Base-by-base conservation (phyloP, 2,888 invertebrate genomes). In the Troilus luridus region DNA sequence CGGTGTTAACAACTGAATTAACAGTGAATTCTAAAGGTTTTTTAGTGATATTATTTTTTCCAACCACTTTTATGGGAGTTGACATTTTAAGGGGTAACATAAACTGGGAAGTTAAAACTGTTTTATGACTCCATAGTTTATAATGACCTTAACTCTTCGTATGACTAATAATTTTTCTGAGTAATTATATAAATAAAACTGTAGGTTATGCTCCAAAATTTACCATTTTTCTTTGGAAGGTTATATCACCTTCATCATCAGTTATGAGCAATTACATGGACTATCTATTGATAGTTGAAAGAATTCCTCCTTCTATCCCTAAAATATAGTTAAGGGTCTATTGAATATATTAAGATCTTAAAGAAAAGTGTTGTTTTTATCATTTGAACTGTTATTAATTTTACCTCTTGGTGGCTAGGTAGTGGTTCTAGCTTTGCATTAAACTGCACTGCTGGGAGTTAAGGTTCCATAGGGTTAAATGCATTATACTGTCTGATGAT, bases 141-240 rank as follows among this genome's bases (percentile, higher is more conserved):
- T 6, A n/a, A n/a, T 85, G 2, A 12, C n/a, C 54, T 85, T 54
- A 41, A 41, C 60, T 59, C 27, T 60, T 88, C 17, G 60, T 41
- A 27, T 88, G 8, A n/a, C 17, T 60, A 41, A 17, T 60, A 27
- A 19, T 1, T 60, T 21, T 7, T 19, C 12, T 24, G 17, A n/a
- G 21, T 8, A 64, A 64, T 54, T 89, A 5, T 89, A 89, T 64
- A 90, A 58, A 58, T 77, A 90, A n/a, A 64, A 17, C 24, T 81
- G 67, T 81, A 90, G 90, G 90, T 90, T 90, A 90, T 90, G 81
- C 81, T 24, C 59, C 19, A 58, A 90, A 90, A 90, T 77, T 19
- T 81, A 67, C 81, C 3, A 72, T 58, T 90, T n/a, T 90, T 89
- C 59, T 27, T 14, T 21, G 90, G 90, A 77, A 90, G 90, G 90